Evolutionary conservation across 1,140 invertebrate genomes (phyloP), one percentile per base, ranked within the genome.

Genomic region (Bicyclus anynana): DNA sequence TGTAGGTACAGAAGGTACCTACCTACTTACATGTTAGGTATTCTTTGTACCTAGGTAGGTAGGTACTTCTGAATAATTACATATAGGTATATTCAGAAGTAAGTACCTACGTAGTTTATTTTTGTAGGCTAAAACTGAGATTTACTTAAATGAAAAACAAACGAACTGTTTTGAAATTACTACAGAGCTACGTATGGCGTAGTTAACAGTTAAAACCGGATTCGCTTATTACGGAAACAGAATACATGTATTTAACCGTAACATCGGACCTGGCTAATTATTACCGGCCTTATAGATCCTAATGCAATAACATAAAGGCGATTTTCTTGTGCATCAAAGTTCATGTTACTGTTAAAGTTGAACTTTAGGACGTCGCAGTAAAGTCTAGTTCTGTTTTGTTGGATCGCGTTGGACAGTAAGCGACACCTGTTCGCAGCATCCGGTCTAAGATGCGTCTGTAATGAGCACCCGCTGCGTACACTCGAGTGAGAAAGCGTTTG

Each of bases 391-490:
- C 64, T 13, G 35, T 57, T 18, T 49, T 20, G 53, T 38, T 38
- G 16, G 16, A 44, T 44, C 44, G 26, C 17, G 37, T 58, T 2
- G 16, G 40, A 44, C 40, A 44, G 66, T 61, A 66, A 67, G 61
- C 65, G 77, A 80, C 77, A 80, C 77, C 77, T 80, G 77, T 76
- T 73, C 65, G 49, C 59, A 59, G 65, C 73, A 78, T 80, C 77
- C 77, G 77, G 75, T 65, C 60, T 62, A 48, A 59, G 62, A 59
- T 67, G 60, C 62, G 56, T 65, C 62, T 64, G 53, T 77, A 72
- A 73, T 72, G 72, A 76, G 64, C 59, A 48, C 51, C 40, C 53
- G 59, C 60, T 58, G 48, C 44, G 59, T 61, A 67, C 60, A 56
- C 35, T 69, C 23, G 23, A 7, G 42, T 27, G 29, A 35, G 44